These are phyloP conservation scores for Tiliacea citrago DNA, from an alignment of 2,888 invertebrate genomes.

Conservation along the genomic window DNA sequence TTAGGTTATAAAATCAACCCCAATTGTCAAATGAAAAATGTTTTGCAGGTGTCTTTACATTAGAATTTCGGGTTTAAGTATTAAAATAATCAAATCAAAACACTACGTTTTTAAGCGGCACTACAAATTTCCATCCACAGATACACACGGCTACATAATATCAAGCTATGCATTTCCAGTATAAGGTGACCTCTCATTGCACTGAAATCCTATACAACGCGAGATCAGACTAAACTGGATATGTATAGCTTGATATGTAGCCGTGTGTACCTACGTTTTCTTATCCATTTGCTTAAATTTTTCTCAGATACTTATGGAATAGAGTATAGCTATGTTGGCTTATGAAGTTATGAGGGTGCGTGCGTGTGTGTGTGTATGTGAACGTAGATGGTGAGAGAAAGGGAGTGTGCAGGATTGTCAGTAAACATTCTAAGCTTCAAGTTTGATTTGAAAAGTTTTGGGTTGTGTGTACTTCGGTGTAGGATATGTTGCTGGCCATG, in stretches of 20 bases:
- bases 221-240: no score
- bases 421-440: conserved; percentile 38
- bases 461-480: conserved; percentile 2
- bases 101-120: neutral
- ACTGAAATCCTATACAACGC: no score
- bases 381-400: neutral
- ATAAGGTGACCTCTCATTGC: no score
- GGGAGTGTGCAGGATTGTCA: conserved; percentile 11
- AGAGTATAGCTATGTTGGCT: no score
- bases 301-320: neutral
- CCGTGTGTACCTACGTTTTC: neutral
- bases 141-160: no score
- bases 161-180: no score
- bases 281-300: neutral
- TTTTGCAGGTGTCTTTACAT: neutral
- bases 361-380: neutral
- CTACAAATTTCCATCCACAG: no score
- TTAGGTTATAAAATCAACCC: neutral
- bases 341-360: neutral
- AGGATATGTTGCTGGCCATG: neutral
- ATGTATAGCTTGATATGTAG: no score
- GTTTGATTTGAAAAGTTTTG: conserved; percentile 61
- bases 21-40: neutral
- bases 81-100: neutral
- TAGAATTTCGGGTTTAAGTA: neutral